Base-by-base conservation (phyloP, 2,797 vertebrate species). In the Euthynnus affinis region DNA sequence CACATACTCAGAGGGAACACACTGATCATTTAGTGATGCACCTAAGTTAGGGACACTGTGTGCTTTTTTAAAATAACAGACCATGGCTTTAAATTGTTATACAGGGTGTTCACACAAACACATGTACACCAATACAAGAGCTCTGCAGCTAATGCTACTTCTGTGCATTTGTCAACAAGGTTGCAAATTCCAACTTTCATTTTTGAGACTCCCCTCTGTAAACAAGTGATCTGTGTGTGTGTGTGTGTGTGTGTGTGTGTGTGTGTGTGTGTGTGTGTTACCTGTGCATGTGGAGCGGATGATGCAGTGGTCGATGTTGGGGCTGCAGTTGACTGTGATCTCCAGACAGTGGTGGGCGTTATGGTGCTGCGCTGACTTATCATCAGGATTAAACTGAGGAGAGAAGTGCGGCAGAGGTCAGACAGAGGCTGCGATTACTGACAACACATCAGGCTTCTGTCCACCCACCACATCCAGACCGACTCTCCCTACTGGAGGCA, bases 341-440 rank as follows among this genome's bases (percentile, higher is more conserved):
- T 99, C 98, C 95, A 99, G 96, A 94, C 98, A 99, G 94, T 99
- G 98, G 92, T 99, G 98, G 77, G 98, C 98, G 86, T 99, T 99
- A 74, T 99, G 98, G 91, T 99, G 98, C 91, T 99, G 98, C 74
- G 97, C 98, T 49, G 98, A 99, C 94, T 99, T 99, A 90, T 99
- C 98, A 91, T 99, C 98, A 75, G 98, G 98, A 92, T 99, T 99
- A 94, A 99, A 99, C 98, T 99, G 91, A 55, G 55, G 91, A 83
- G 78, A 85, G 84, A 85, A 67, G 57, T 65, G 62, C 60, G 65
- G 75, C 76, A 58, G 52, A 76, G 78, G 73, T 89, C 84, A 91
- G 77, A 81, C 70, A 49, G 42, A 52, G 64, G 73, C 78, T 32
- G 73, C 9, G 73, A 72, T 80, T 69, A 79, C 78, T 67, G 68